Conservation (phyloP, 2,888 invertebrate species). For the Ferdinandea cuprea region DNA sequence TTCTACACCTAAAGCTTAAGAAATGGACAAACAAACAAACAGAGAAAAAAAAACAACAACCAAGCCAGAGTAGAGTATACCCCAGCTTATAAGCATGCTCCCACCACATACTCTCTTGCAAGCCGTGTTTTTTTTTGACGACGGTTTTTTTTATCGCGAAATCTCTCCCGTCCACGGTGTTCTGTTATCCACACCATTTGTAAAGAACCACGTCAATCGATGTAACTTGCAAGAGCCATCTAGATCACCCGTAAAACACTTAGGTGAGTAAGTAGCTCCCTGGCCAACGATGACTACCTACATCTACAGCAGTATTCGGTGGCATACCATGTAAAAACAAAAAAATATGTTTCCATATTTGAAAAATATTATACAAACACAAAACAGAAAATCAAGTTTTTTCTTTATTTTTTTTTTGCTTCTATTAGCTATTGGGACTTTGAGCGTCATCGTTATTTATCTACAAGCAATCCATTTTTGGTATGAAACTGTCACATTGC, state of each 20-base stretch:
- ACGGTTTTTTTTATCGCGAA: constrained; percentile 31
- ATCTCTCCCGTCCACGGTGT: constrained; percentile 20
- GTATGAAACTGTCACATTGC: constrained; percentile 35
- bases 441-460: constrained; percentile 48
- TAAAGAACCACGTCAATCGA: constrained; percentile 33
- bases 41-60: constrained; percentile 30
- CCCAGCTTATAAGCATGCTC: constrained; percentile 42
- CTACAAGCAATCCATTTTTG: constrained; percentile 46
- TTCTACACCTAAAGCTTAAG: constrained; percentile 5
- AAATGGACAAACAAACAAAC: constrained; percentile 6
- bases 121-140: constrained; percentile 7
- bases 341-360: constrained; percentile 47
- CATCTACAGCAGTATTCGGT: constrained; percentile 19
- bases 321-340: constrained; percentile 34
- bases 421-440: constrained; percentile 6
- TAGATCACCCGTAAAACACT: constrained; percentile 10
- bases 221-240: constrained; percentile 22
- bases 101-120: constrained; percentile 13
- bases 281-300: constrained; percentile 8
- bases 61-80: constrained; percentile 23
- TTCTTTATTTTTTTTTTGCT: neutral
- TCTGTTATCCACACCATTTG: constrained; percentile 17
- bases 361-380: constrained; percentile 14
- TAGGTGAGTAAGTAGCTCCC: neutral
- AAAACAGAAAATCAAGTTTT: constrained; percentile 37